Conservation (phyloP, 2,113 vertebrate species). For the Bambusicola thoracicus region DNA sequence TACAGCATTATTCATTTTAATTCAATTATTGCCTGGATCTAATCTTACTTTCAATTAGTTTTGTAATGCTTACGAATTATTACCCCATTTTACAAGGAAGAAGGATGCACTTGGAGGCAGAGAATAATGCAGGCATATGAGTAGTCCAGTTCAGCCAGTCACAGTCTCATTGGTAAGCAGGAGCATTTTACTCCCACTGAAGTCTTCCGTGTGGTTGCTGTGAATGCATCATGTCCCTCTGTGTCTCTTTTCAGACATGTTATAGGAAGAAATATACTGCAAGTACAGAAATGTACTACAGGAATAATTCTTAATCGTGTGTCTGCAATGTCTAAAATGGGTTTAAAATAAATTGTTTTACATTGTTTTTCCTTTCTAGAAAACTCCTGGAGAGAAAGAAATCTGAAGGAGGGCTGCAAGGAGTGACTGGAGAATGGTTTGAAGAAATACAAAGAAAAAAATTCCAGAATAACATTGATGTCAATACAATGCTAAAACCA, state of each 20-base stretch:
- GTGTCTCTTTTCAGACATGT: background rate
- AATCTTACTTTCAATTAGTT: constrained; percentile 3
- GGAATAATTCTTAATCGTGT: background rate
- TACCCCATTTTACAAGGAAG: background rate
- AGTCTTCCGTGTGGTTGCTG: background rate
- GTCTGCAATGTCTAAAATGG: background rate
- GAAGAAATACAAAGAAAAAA: constrained; percentile 85
- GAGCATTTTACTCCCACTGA: background rate
- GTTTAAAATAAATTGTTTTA: background rate
- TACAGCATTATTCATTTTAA: constrained; percentile 4
- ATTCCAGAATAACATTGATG: constrained; percentile 78
- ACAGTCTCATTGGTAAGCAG: background rate
- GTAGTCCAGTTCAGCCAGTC: background rate
- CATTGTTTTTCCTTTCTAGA: constrained; percentile 66
- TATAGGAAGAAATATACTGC: background rate
- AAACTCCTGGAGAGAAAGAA: constrained; percentile 79
- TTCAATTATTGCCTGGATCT: background rate
- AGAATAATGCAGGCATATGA: background rate
- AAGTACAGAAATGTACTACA: background rate
- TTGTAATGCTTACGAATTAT: background rate
- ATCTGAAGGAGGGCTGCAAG: constrained; percentile 74
- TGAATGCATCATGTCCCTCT: background rate
- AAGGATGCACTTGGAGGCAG: background rate
- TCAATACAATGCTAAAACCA: constrained; percentile 76
- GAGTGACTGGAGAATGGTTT: constrained; percentile 84